Percentiles rank a stretch among this genome's conserved stretches.
phyloP scores from a whole-genome alignment of 2,113 vertebrate species.

The Mugil cephalus region DNA sequence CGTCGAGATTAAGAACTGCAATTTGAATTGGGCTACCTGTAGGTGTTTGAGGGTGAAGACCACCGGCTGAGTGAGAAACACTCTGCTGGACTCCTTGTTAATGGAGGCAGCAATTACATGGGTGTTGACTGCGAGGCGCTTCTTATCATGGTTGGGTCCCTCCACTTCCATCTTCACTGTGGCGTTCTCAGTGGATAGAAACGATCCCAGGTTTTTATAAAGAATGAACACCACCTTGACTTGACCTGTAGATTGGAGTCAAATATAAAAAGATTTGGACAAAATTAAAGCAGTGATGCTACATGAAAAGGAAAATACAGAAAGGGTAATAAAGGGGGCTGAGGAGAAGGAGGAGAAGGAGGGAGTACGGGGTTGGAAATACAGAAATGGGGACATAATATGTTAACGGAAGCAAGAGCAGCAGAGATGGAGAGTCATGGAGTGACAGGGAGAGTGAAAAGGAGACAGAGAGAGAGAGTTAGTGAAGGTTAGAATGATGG shows the following conservation, averaged over 20 bases:
- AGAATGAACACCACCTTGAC: slow-evolving; percentile 94
- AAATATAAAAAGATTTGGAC: slow-evolving; percentile 16
- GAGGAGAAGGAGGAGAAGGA: slow-evolving; percentile 23
- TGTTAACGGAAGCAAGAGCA: slow-evolving; percentile 60
- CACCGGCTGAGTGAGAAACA: slow-evolving; percentile 94
- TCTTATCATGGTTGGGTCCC: slow-evolving; percentile 70
- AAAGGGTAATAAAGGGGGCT: slow-evolving; percentile 7
- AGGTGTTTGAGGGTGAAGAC: slow-evolving; percentile 92
- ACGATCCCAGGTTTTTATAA: slow-evolving; percentile 93
- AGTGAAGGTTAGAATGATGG: slow-evolving; percentile 84
- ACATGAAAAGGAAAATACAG: slow-evolving; percentile 33
- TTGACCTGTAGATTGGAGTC: slow-evolving; percentile 84
- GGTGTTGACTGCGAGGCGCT: slow-evolving; percentile 90
- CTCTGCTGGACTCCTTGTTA: slow-evolving; percentile 94
- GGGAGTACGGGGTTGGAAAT: slow-evolving; percentile 22
- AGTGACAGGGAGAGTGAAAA: slow-evolving; percentile 71
- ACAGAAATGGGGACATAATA: slow-evolving; percentile 69
- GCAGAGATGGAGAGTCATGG: slow-evolving; percentile 66
- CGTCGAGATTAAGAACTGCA: not conserved
- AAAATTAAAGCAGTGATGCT: not conserved
- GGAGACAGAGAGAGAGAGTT: slow-evolving; percentile 75
- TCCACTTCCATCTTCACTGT: slow-evolving; percentile 90
- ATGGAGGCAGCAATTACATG: slow-evolving; percentile 94
- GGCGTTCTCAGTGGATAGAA: slow-evolving; percentile 93
- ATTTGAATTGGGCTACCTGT: slow-evolving; percentile 78